Base-by-base conservation (phyloP, 2,113 vertebrate species). In the Rafetus swinhoei region DNA sequence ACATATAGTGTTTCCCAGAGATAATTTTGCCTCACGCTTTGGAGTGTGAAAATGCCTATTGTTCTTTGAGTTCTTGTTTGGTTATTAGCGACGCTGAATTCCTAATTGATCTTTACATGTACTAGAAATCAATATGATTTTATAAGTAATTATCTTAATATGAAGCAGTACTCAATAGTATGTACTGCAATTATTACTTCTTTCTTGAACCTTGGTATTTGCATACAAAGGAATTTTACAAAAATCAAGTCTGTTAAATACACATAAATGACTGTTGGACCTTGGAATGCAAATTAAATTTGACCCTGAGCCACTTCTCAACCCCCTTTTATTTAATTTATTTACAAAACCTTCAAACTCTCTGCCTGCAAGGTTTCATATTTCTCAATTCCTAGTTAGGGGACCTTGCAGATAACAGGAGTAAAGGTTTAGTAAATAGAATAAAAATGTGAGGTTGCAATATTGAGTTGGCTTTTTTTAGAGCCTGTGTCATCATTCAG, bases 331-430 rank as follows among this genome's bases (percentile, higher is more conserved):
- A 50, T 55, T 77, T 9, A 22, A 45, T 76, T 91, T 84, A n/a
- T 79, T 80, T 4, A 5, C 57, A 25, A 79, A 91, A 5, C 62
- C 87, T 88, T n/a, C 45, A 52, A 32, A 54, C 19, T 77, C 39
- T 9, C 56, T 81, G 50, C 83, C 81, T 60, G 21, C 84, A 18
- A 81, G 80, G 52, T 53, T 81, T 80, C 21, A 4, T 10, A 4
- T 60, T 72, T 65, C 32, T 4, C 0, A 32, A 1, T 84, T 60
- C 21, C 59, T 14, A 3, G 3, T 10, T 14, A 82, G 77, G 77
- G 80, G 57, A 39, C 89, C 72, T 69, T 10, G 0, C 0, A 3
- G 74, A 22, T 21, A 3, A 1, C 52, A 53, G 6, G 35, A 14
- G 16, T 65, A 50, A 57, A 85, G 81, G 22, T 77, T 90, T 91